Evolutionary conservation across 1,140 invertebrate genomes (phyloP), one percentile per base, ranked within the genome.

Genomic region (Phocides pigmalion): DNA sequence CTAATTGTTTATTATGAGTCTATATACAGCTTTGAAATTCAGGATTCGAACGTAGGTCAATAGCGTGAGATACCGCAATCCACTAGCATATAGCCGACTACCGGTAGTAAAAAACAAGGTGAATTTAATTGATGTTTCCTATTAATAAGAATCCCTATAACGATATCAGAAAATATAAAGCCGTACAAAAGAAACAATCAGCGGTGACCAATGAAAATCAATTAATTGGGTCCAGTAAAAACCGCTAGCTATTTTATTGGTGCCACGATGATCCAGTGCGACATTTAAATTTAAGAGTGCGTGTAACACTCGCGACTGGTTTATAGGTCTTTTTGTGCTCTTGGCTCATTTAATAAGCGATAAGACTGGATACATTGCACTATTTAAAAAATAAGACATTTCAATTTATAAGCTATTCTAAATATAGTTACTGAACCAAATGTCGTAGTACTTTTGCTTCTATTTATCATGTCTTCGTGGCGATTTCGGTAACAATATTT

Each of bases 181-280:
- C 50, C 47, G 62, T 68, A 68, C 65, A 76, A 76, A 81, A 76
- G 64, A 68, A 74, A 71, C 61, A 68, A 71, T 75, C 70, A 72
- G 63, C 61, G 65, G 56, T 69, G 66, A 78, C 81, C 82, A 84
- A 87, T 85, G 73, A 68, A 77, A 79, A 84, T 73, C 72, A 80
- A 85, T 85, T 87, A 85, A 84, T 80, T 76, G 70, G 63, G 64
- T 64, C 64, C 63, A 70, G 71, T 68, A 81, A 74, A 79, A 82
- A 87, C 79, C 68, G 35, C 64, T 73, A 58, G 70, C 64, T 64
- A 79, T 87, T 78, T 87, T 82, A 87, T 83, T 83, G 76, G 81
- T 72, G 75, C 59, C 72, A 71, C 37, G 73, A 74, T 81, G 74
- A 77, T 82, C 74, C 66, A 76, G 74, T 81, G 71, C 72, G 69